Conservation (phyloP, 2,888 invertebrate genomes). For the Tetramorium bicarinatum region DNA sequence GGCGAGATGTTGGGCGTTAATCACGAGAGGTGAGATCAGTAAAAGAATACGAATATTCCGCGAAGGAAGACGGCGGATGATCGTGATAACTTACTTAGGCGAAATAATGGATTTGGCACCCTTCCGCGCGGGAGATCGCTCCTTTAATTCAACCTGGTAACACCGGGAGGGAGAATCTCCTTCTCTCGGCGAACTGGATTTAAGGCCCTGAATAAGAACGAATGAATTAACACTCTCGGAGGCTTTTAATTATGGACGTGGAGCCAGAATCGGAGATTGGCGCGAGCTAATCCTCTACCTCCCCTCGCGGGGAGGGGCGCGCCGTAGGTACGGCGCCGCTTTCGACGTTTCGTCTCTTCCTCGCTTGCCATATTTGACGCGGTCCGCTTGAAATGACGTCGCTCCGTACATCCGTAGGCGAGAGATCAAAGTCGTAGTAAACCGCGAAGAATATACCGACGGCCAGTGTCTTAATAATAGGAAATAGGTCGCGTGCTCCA, state of each 20-base stretch:
- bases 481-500: slow-evolving; percentile 68
- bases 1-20: background rate
- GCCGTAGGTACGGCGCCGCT: background rate
- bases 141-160: slow-evolving; percentile 68
- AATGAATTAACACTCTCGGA: slow-evolving; percentile 71
- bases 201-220: slow-evolving; percentile 70
- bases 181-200: slow-evolving; percentile 59
- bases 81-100: slow-evolving; percentile 70
- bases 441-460: slow-evolving; percentile 41
- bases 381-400: background rate
- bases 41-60: slow-evolving; percentile 2
- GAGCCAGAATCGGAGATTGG: slow-evolving; percentile 31
- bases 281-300: slow-evolving; percentile 13
- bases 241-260: slow-evolving; percentile 70
- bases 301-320: background rate
- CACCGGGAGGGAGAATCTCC: slow-evolving; percentile 36
- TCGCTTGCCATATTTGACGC: slow-evolving; percentile 28
- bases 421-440: slow-evolving; percentile 42
- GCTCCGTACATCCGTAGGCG: slow-evolving; percentile 8
- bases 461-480: slow-evolving; percentile 72
- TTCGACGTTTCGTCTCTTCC: slow-evolving; percentile 8
- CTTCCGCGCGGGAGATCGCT: slow-evolving; percentile 44
- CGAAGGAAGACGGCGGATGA: slow-evolving; percentile 49
- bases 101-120: slow-evolving; percentile 71
- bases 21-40: background rate